Evolutionary conservation across 1,140 invertebrate genomes (phyloP).

Genomic region (Aleiodes sp.): DNA sequence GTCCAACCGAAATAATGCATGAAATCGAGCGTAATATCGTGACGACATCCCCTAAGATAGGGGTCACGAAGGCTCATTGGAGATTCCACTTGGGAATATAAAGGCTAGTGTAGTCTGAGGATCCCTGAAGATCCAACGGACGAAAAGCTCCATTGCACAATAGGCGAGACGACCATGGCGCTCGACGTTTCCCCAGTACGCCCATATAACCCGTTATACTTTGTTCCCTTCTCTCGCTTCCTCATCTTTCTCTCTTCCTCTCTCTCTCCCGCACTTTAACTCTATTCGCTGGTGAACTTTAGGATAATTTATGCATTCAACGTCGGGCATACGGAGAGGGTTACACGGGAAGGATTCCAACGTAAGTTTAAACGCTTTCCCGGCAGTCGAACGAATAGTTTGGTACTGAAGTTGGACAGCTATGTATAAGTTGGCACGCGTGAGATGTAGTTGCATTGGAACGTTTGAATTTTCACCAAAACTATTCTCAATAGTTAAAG

Average conservation of each 20-base stretch:
- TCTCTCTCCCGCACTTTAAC: background rate
- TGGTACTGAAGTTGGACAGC: slow-evolving; percentile 10
- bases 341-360: slow-evolving; percentile 49
- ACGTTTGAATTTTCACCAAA: background rate
- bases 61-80: slow-evolving; percentile 11
- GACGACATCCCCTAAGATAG: slow-evolving; percentile 4
- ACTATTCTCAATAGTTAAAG: background rate
- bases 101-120: slow-evolving; percentile 6
- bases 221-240: slow-evolving; percentile 18
- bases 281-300: slow-evolving; percentile 26
- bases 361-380: slow-evolving; percentile 49
- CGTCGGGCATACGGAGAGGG: slow-evolving; percentile 38
- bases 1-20: slow-evolving; percentile 3
- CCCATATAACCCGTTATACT: slow-evolving; percentile 23
- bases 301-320: slow-evolving; percentile 48
- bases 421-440: slow-evolving; percentile 14
- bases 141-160: slow-evolving; percentile 4
- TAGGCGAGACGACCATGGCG: background rate
- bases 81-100: background rate
- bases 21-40: slow-evolving; percentile 9
- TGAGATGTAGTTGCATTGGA: background rate
- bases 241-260: background rate
- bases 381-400: slow-evolving; percentile 46
- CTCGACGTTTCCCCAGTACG: background rate
- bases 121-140: slow-evolving; percentile 12